Evolutionary conservation across 2,888 invertebrate species (phyloP), one percentile per base, ranked within the genome.

Genomic region (Carabus problematicus): DNA sequence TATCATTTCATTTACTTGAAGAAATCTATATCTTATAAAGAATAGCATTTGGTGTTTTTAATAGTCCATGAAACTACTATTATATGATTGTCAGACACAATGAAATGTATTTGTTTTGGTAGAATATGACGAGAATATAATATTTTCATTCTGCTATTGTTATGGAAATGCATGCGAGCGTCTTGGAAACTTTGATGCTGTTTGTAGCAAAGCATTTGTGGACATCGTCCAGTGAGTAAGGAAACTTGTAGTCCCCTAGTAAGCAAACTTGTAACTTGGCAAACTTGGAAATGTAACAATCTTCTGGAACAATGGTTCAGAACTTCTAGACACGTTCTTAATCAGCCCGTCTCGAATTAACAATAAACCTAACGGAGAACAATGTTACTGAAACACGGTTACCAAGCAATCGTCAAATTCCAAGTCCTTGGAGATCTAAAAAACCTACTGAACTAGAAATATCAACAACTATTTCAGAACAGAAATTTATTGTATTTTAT

Each of bases 251-350:
- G 64, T 64, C 56, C 64, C 11, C 58, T 64, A 58, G 56, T 64
- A 64, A 64, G 64, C 64, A 56, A 64, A 64, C 64, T 64, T 64
- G 63, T 63, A 63, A 63, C 41, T 64, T 55, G 6, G 56, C 56
- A 64, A 64, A 64, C 56, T 64, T 64, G 39, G 55, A 56, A 64
- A 54, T 54, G 64, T 64, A 56, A 58, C 56, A 54, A 56, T 64
- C 64, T 64, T 64, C 56, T 64, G 64, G 64, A 64, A 64, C 64
- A 64, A 64, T 64, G 47, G 64, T 55, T 56, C 18, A 29, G 55
- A 64, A 64, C 64, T 64, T 41, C 45, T 29, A 64, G 64, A 64
- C 64, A 64, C 45, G 64, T 64, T 64, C 64, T 64, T 64, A 64
- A 64, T 64, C 64, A 64, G 58, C 56, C 56, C 47, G 43, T 64